Percentiles rank a stretch among this genome's conserved stretches.
Conservation (phyloP, 2,113 vertebrate species). For the Takifugu bimaculatus region DNA sequence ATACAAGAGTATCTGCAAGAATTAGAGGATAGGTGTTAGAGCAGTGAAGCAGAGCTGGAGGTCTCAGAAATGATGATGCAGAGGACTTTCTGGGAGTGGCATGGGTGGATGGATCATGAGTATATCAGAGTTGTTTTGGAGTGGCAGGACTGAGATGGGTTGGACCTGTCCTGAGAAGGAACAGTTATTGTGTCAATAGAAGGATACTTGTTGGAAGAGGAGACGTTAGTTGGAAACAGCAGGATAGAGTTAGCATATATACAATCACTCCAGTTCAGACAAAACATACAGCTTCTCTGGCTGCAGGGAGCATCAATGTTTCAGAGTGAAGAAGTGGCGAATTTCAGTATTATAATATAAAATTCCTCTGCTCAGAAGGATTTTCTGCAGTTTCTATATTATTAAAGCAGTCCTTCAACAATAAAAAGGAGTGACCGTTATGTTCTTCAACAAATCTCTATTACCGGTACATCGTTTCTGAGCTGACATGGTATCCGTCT, state of each 20-base stretch:
- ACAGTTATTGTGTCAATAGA: too few species aligned
- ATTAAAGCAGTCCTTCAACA: constrained; percentile 1
- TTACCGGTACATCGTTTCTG: constrained; percentile 6
- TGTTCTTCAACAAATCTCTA: constrained; percentile 19
- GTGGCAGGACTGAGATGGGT: too few species aligned
- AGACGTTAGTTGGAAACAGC: too few species aligned
- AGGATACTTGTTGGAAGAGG: too few species aligned
- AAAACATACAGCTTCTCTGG: neutral
- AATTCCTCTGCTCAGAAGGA: neutral
- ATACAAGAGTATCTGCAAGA: too few species aligned
- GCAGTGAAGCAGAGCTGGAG: too few species aligned
- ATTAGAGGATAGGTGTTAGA: too few species aligned
- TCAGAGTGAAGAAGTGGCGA: constrained; percentile 21
- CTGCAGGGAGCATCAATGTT: constrained; percentile 45
- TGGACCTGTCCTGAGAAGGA: too few species aligned
- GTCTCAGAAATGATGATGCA: too few species aligned
- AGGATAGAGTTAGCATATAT: constrained; percentile 7
- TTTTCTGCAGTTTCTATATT: constrained; percentile 5
- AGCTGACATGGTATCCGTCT: constrained; percentile 23
- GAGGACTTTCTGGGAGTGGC: too few species aligned
- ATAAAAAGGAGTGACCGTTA: constrained; percentile 13
- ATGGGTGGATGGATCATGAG: too few species aligned
- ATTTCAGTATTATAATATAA: constrained; percentile 17
- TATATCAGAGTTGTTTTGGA: too few species aligned
- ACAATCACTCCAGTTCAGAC: constrained; percentile 17